Conservation (phyloP, 2,113 vertebrate genomes). For the Nothobranchius kuhntae region DNA sequence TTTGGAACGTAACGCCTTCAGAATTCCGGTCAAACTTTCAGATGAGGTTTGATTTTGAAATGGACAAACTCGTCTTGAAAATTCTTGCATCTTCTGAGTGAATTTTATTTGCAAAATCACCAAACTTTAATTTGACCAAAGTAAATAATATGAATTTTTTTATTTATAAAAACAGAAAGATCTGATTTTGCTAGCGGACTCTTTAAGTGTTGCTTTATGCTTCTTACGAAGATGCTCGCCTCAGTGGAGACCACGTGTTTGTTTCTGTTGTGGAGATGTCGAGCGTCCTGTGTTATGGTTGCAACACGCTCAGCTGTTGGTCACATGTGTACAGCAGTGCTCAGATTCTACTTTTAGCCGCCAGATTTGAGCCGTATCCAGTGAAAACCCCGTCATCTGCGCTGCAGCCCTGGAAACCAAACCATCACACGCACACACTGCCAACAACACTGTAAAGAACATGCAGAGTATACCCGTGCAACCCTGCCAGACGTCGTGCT, state of each 20-base stretch:
- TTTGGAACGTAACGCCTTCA: conserved; percentile 13
- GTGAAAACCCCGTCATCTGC: conserved; percentile 69
- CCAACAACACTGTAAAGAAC: conserved; percentile 45
- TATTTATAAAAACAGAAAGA: too few relatives aligned
- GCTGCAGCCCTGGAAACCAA: conserved; percentile 51
- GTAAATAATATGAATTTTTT: too few relatives aligned
- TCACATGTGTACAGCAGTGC: conserved; percentile 52
- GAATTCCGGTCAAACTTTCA: conserved; percentile 5
- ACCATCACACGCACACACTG: conserved; percentile 52
- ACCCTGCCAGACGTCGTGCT: conserved; percentile 27
- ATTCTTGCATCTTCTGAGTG: too few relatives aligned
- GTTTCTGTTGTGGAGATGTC: conserved; percentile 70
- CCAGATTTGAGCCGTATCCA: conserved; percentile 59
- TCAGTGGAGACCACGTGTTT: conserved; percentile 20
- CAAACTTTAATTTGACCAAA: too few relatives aligned
- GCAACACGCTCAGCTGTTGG: conserved; percentile 70
- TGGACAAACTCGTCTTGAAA: too few relatives aligned
- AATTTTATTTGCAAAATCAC: too few relatives aligned
- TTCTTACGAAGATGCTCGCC: conserved; percentile 5
- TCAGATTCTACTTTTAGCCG: conserved; percentile 69
- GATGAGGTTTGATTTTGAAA: background rate
- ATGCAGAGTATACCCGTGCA: conserved; percentile 34
- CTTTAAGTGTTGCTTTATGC: too few relatives aligned
- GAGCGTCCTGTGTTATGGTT: conserved; percentile 56
- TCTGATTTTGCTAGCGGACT: too few relatives aligned